Evolutionary conservation across 2,888 invertebrate species (phyloP), one percentile per base, ranked within the genome.

Genomic region (Yponomeuta sedellus): DNA sequence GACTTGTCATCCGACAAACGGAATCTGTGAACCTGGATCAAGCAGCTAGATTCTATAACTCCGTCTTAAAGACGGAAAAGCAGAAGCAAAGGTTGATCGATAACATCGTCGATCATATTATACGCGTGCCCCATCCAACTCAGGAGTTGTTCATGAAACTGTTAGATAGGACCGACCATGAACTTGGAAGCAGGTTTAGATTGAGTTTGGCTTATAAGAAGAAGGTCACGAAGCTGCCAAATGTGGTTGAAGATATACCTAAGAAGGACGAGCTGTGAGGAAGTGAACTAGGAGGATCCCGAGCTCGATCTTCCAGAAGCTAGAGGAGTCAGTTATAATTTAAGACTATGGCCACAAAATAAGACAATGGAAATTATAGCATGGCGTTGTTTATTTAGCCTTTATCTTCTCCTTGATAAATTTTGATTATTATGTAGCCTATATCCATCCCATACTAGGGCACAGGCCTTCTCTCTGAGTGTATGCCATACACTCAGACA

Each of bases 241-340:
- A 52, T 56, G 39, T 64, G 16, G 57, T 64, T 22, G 64, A 65
- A 65, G 61, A 59, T n/a, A 20, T 65, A n/a, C 44, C 40, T n/a
- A 62, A n/a, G 65, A 69, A 65, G 78, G 75, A 73, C 71, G 70
- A 69, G 44, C 5, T 52, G 44, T 52, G 44, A 52, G 44, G 16
- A 16, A 16, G 16, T 52, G 44, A 8, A 5, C 16, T 3, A 12
- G 16, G 16, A 52, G 16, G 12, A 52, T 52, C 44, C 2, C 16
- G 16, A 3, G 44, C 2, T 52, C 12, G 16, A 16, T 52, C 44
- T 16, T 5, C 1, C 16, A 3, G 44, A 52, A 16, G 34, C 10
- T 34, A 34, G 34, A 8, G 34, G 34, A 34, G 1, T 34, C 8
- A 5, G 10, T 34, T 8, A 34, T 34, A 3, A 34, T 34, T 8